phyloP scores from a whole-genome alignment of 2,888 invertebrate genomes.

The Pseudanteris insignis region DNA sequence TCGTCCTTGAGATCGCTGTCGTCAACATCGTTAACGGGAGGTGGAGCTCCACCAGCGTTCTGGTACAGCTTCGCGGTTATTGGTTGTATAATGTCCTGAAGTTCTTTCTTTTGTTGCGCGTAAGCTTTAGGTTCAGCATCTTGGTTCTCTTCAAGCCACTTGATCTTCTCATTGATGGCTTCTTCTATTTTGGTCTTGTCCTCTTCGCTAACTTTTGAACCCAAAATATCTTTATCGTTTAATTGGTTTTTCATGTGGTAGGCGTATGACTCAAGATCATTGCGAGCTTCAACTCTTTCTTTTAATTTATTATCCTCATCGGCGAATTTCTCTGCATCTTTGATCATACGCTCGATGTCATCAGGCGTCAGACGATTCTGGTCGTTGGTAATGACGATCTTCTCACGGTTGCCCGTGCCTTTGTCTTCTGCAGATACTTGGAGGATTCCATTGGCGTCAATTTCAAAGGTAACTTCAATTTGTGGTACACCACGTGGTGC shows the following conservation, averaged over 20 bases:
- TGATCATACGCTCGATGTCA: constrained; percentile 99
- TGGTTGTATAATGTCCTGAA: constrained; percentile 95
- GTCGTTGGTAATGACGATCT: constrained; percentile 98
- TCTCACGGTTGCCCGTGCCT: constrained; percentile 98
- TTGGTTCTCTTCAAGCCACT: constrained; percentile 96
- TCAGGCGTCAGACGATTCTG: constrained; percentile 97
- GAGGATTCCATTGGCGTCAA: constrained; percentile 92
- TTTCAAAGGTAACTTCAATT: constrained; percentile 94
- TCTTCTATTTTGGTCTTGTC: constrained; percentile 95
- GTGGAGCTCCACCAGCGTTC: constrained; percentile 80
- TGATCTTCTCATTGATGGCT: constrained; percentile 95
- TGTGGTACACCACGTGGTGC: constrained; percentile 93
- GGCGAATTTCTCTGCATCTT: constrained; percentile 98
- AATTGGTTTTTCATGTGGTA: constrained; percentile 98
- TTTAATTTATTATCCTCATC: constrained; percentile 98
- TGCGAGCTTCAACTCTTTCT: constrained; percentile 94
- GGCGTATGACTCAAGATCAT: constrained; percentile 96
- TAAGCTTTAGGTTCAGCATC: constrained; percentile 92
- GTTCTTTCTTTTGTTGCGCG: constrained; percentile 93
- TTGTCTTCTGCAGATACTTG: constrained; percentile 99
- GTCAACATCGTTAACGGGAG: constrained; percentile 73
- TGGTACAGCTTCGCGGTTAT: constrained; percentile 86
- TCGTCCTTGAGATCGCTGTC: constrained; percentile 86
- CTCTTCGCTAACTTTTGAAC: constrained; percentile 85
- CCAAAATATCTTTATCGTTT: constrained; percentile 95